Evolutionary conservation across 2,797 vertebrate genomes (phyloP), one percentile per base, ranked within the genome.

Genomic region (Xiphophorus birchmanni): DNA sequence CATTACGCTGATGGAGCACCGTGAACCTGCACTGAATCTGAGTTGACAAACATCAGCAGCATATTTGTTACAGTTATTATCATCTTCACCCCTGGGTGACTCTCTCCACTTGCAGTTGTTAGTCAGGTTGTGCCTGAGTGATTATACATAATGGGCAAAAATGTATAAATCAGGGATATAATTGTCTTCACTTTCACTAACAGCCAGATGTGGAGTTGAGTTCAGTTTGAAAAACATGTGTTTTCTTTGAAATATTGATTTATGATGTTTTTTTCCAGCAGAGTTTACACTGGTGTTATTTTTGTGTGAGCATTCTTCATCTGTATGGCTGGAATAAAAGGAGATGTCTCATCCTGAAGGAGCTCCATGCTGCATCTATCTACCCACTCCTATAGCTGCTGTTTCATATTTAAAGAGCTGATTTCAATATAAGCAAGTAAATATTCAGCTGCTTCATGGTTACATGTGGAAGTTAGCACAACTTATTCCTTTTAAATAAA

Each of bases 11-110:
- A 92, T 87, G 80, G 89, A 92, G 77, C 9, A 50, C 58, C 75
- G 47, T 26, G 32, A 80, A 65, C 71, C 82, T 87, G 88, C 81
- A 81, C 63, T 75, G 37, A 82, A 92, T 93, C 78, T 86, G 40
- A 44, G 26, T 76, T 60, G 26, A 82, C 85, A 89, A 88, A 91
- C 90, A 91, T 74, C 65, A 48, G 77, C 78, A 79, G 84, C 78
- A 75, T 87, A 85, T 90, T 88, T 84, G 80, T 85, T 87, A 83
- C 73, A 80, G 44, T 90, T 89, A 87, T 92, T 82, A 85, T 86
- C 75, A 87, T 81, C 73, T 26, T 88, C 86, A 88, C 85, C 86
- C 90, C 86, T 72, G 71, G 58, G 77, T 65, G 58, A 91, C 90
- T 82, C 82, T 67, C 69, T 81, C 76, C 71, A 48, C 56, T 77